phyloP scores from a whole-genome alignment of 1,140 invertebrate genomes.

The fruit fly (Drosophila melanogaster) region DNA sequence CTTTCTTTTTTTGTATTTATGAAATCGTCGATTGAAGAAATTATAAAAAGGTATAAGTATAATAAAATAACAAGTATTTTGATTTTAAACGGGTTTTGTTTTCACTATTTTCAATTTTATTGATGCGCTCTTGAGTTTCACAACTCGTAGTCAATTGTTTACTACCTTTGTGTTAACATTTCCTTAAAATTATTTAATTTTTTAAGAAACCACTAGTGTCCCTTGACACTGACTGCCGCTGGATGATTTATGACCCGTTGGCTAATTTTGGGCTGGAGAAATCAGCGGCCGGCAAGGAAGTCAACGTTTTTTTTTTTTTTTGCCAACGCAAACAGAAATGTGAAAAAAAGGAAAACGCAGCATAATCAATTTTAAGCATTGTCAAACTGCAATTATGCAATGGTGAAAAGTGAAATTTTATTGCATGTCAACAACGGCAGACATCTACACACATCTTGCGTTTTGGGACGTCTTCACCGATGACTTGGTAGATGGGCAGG shows the following conservation, averaged over 20 bases:
- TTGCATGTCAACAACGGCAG: constrained; percentile 71
- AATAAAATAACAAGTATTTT: background rate
- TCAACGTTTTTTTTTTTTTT: constrained; percentile 27
- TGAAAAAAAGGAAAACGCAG: constrained; percentile 28
- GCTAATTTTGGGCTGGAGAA: constrained; percentile 73
- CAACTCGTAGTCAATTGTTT: background rate
- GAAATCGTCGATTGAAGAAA: background rate
- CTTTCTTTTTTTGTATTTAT: background rate
- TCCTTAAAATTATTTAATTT: background rate
- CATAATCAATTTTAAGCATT: constrained; percentile 83
- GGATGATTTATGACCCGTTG: constrained; percentile 68
- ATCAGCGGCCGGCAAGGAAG: constrained; percentile 64
- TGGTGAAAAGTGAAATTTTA: constrained; percentile 81
- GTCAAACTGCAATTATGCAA: constrained; percentile 82
- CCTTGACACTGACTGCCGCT: constrained; percentile 43
- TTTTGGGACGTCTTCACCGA: constrained; percentile 72
- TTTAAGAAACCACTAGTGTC: constrained; percentile 14
- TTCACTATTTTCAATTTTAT: background rate
- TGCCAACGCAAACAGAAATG: constrained; percentile 40
- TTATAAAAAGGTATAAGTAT: background rate
- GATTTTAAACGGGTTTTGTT: too few species aligned
- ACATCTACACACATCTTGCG: constrained; percentile 58
- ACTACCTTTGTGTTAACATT: background rate
- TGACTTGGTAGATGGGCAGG: constrained; percentile 60
- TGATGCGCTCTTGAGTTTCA: background rate